A percentile compares a stretch with the other conserved stretches of the same genome.
phyloP scores from a whole-genome alignment of 2,113 vertebrate species.

The Cromileptes altivelis region DNA sequence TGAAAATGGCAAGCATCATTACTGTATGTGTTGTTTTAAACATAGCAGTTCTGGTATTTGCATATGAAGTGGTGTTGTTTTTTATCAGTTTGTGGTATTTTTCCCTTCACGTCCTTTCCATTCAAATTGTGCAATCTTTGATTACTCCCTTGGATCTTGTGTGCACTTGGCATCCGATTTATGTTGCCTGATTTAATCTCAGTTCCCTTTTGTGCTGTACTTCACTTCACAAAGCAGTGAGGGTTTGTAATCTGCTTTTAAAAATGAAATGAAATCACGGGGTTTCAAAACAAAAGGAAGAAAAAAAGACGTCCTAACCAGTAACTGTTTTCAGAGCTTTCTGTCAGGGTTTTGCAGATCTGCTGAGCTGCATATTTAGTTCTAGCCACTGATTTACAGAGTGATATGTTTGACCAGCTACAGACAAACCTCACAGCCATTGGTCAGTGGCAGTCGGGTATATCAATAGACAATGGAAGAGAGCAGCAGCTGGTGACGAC shows the following conservation, averaged over 20 bases:
- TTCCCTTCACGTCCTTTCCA: background rate
- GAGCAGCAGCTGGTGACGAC: constrained; percentile 58
- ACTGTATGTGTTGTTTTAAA: constrained; percentile 2
- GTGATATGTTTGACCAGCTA: constrained; percentile 42
- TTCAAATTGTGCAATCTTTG: constrained; percentile 1
- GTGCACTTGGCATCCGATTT: constrained; percentile 12
- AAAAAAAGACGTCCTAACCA: background rate
- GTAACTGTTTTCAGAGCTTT: constrained; percentile 8
- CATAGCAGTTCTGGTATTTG: constrained; percentile 1
- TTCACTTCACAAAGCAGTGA: constrained; percentile 18
- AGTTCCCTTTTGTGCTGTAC: constrained; percentile 6
- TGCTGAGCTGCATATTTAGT: constrained; percentile 4
- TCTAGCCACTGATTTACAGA: constrained; percentile 37
- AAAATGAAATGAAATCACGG: background rate
- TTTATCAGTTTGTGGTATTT: background rate
- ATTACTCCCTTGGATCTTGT: constrained; percentile 8
- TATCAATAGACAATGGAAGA: constrained; percentile 58
- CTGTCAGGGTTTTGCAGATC: background rate
- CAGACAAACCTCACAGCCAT: constrained; percentile 36
- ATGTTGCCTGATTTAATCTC: constrained; percentile 22
- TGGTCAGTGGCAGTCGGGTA: constrained; percentile 12
- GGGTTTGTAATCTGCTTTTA: constrained; percentile 10
- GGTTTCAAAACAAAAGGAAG: background rate
- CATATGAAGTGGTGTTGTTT: background rate
- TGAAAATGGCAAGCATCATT: background rate